A percentile compares a stretch with the other conserved stretches of the same genome.
These are phyloP conservation scores for Ceratoteleas bidentatus DNA, from an alignment of 1,140 invertebrate species.

Conservation along the genomic window DNA sequence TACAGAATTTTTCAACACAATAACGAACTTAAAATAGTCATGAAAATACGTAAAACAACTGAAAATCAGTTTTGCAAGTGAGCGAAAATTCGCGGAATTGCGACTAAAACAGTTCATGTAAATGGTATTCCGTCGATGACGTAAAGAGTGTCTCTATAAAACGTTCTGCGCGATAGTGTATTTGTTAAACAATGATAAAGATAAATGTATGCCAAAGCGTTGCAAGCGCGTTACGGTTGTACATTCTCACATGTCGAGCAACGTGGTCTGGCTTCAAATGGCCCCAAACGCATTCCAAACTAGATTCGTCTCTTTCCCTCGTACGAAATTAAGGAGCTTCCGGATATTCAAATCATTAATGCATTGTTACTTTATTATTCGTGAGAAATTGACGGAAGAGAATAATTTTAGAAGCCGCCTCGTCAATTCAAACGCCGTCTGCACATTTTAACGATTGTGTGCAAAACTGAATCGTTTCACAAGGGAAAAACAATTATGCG, in stretches of 20 bases:
- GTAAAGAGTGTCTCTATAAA: constrained; percentile 34
- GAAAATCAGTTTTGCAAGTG: constrained; percentile 4
- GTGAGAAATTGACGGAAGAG: constrained; percentile 66
- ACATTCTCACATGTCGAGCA: constrained; percentile 69
- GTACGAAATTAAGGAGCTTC: constrained; percentile 64
- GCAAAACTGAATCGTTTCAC: constrained; percentile 64
- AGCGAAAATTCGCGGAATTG: constrained; percentile 1
- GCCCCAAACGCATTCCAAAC: constrained; percentile 58
- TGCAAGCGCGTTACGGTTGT: constrained; percentile 50
- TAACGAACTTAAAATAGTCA: background rate
- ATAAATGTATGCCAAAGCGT: constrained; percentile 51
- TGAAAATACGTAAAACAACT: too few relatives aligned
- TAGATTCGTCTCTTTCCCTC: constrained; percentile 64
- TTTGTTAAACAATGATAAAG: constrained; percentile 60
- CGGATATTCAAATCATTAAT: constrained; percentile 68
- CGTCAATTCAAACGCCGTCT: constrained; percentile 55
- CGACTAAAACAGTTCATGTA: constrained; percentile 30
- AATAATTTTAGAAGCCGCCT: constrained; percentile 64
- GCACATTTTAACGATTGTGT: constrained; percentile 61
- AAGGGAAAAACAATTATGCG: constrained; percentile 62
- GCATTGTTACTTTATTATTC: constrained; percentile 67
- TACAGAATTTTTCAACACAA: too few relatives aligned
- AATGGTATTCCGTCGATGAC: constrained; percentile 36
- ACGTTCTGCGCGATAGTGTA: constrained; percentile 32
- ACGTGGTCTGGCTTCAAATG: constrained; percentile 65